Evolutionary conservation across 2,797 vertebrate genomes (phyloP).

Genomic region (Bradypus variegatus): DNA sequence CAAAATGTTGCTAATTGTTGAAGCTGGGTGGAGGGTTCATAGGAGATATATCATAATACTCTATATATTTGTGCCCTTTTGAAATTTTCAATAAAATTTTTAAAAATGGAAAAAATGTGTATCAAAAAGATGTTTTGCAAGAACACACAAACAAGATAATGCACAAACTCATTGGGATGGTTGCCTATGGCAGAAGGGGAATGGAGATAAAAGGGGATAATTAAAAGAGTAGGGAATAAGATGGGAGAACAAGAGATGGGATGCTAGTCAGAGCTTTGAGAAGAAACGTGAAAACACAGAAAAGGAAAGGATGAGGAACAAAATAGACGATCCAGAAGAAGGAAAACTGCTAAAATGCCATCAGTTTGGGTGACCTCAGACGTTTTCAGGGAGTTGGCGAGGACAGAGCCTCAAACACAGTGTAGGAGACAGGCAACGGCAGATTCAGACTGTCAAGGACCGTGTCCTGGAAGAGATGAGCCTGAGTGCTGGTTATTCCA

Average conservation of each 20-base stretch:
- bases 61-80: background rate
- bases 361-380: background rate
- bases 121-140: slow-evolving; percentile 15
- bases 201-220: background rate
- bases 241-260: background rate
- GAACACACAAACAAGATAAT: background rate
- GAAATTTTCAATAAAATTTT: background rate
- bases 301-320: background rate
- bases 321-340: slow-evolving; percentile 8
- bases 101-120: background rate
- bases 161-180: background rate
- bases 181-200: background rate
- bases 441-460: background rate
- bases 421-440: background rate
- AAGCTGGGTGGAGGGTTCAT: background rate
- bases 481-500: background rate
- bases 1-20: background rate
- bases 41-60: background rate
- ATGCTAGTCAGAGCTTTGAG: background rate
- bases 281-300: background rate
- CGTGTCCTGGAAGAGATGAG: background rate
- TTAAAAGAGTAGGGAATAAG: background rate
- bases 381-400: background rate
- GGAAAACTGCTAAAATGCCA: background rate
- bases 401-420: slow-evolving; percentile 10